Base-by-base conservation (phyloP, 2,797 vertebrate species). In the Semaprochilodus insignis region DNA sequence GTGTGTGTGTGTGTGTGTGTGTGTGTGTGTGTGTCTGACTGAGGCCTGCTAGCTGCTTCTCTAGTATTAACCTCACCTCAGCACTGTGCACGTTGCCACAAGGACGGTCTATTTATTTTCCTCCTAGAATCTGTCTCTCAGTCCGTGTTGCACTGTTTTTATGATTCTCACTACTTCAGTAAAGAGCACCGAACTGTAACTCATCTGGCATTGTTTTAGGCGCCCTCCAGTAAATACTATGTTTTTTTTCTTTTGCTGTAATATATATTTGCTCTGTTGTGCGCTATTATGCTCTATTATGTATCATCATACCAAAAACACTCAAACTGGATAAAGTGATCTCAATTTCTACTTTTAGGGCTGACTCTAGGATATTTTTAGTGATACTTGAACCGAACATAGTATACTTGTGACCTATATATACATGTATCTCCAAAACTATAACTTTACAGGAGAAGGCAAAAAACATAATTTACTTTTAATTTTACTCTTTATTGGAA, bases 21-120 rank as follows among this genome's bases (percentile, higher is more conserved):
- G 63, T 71, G 83, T 63, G 27, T 40, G 27, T 36, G 19, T 83
- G 54, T 25, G 63, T 75, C 69, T 60, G 63, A 81, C 67, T 55
- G 65, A 82, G 78, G 74, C 65, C 74, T 80, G 60, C 40, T 74
- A 31, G 23, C 23, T 73, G 31, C 27, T 80, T 78, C 48, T 81
- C 60, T 78, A 73, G 44, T 78, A 83, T 73, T 57, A 66, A 74
- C 27, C 48, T 63, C 54, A 44, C 73, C 1, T 44, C 73, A 75
- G 34, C 34, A 21, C 21, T 75, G 55, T 13, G 17, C 14, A 14
- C 19, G 3, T 15, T 36, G 16, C 25, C 52, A 25, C 5, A 23
- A 60, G 54, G 25, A 17, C 71, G 6, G 17, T 4, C 25, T 71
- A 7, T 66, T 25, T 48, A 48, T 48, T 16, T 66, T 73, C 36